These are phyloP conservation scores for Myoxocephalus aenaeus DNA, from an alignment of 2,797 vertebrate genomes.

Conservation along the genomic window DNA sequence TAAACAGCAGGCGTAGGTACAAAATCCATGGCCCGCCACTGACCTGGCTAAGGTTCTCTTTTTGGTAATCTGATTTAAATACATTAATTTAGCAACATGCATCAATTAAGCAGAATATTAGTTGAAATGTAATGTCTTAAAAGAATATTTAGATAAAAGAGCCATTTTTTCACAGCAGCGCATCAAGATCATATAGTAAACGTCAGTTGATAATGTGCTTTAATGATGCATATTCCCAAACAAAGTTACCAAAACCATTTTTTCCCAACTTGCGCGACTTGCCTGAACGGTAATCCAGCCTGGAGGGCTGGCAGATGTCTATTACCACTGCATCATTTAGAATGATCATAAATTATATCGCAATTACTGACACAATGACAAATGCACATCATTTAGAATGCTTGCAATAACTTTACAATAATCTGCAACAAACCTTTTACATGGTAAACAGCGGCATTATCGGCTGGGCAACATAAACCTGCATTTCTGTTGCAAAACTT, in stretches of 20 bases:
- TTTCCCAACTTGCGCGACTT: neutral
- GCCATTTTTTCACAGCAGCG: neutral
- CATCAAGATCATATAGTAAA: neutral
- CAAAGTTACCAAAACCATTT: constrained; percentile 17
- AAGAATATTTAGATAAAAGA: neutral
- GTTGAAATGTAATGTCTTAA: neutral
- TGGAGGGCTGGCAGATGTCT: neutral
- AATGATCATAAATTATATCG: neutral
- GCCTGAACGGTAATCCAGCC: neutral
- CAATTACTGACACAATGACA: constrained; percentile 14
- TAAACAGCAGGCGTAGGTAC: too few species aligned
- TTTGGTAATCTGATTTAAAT: neutral
- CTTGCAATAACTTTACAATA: neutral
- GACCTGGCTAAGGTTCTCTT: neutral
- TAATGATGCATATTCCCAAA: constrained; percentile 5
- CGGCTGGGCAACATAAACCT: neutral
- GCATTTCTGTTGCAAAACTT: neutral
- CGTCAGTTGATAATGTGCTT: constrained; percentile 6
- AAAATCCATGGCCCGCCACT: too few species aligned
- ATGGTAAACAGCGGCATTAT: neutral
- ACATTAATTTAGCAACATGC: neutral
- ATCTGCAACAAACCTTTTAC: neutral
- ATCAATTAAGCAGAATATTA: neutral
- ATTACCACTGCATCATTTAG: neutral
- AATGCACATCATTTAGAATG: neutral